These are phyloP conservation scores for Melieria omissa DNA, from an alignment of 2,888 invertebrate genomes.

Conservation along the genomic window DNA sequence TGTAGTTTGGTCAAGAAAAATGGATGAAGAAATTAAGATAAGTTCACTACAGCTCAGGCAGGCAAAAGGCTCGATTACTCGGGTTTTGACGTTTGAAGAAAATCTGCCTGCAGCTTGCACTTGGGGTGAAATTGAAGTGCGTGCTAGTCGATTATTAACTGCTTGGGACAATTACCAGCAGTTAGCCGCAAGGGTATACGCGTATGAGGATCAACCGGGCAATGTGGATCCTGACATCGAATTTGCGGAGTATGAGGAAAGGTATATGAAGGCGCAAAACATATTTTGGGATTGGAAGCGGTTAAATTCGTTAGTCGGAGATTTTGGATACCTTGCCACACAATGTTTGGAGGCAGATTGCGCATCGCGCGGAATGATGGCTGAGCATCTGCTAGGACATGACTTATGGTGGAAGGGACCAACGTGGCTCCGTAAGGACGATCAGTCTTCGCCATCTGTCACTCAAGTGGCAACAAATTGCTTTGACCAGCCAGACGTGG, in stretches of 20 bases:
- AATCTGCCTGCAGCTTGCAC: too few relatives aligned
- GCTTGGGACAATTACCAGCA: too few relatives aligned
- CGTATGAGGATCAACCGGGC: too few relatives aligned
- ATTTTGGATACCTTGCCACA: conserved; percentile 12
- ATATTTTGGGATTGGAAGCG: not conserved
- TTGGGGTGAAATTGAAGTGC: too few relatives aligned
- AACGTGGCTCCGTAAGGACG: not conserved
- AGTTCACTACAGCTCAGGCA: too few relatives aligned
- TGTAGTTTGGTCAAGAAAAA: not conserved
- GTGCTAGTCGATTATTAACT: too few relatives aligned
- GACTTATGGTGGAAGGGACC: conserved; percentile 14
- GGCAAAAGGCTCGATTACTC: not conserved
- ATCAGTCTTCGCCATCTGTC: too few relatives aligned
- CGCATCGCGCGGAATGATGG: too few relatives aligned
- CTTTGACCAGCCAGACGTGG: not conserved
- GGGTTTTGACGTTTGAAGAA: not conserved
- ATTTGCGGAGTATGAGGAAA: not conserved
- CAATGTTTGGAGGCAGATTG: conserved; percentile 3
- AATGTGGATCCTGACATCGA: not conserved
- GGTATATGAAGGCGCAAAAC: not conserved
- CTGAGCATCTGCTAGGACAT: conserved; percentile 10
- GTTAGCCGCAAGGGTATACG: too few relatives aligned
- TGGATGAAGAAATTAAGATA: not conserved
- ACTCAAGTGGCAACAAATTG: not conserved
- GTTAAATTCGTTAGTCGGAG: not conserved